Base-by-base conservation (phyloP, 2,113 vertebrate genomes). In the Pagrus major region DNA sequence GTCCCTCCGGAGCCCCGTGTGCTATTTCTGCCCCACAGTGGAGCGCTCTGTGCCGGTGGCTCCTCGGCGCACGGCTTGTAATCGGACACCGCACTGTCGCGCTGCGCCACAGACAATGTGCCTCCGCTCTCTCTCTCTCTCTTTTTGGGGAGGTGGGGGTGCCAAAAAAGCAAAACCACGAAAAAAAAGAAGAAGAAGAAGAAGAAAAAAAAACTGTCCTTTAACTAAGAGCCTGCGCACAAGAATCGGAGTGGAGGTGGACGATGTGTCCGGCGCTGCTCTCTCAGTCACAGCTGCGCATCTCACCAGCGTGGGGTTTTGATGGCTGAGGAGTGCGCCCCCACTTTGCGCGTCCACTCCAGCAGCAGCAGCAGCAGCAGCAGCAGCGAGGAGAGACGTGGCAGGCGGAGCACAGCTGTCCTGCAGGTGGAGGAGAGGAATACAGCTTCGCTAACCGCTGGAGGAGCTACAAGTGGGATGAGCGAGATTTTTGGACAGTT, bases 81-180 rank as follows among this genome's bases (percentile, higher is more conserved):
- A 94, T 44, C 89, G 86, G 93, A 95, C 92, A 91, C 93, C 81
- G 86, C 83, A 76, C 88, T 68, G 88, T 86, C 85, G 79, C 88
- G 86, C 91, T 93, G 91, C 91, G 87, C 92, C 88, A 78, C 91
- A 84, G 89, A 91, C 86, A 75, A 60, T 81, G 76, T 72, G 88
- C 88, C 87, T 87, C 81, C 74, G 76, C 84, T 88, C 74, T 41
- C 11, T n/a, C n/a, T n/a, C n/a, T n/a, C n/a, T n/a, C n/a, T n/a
- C n/a, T n/a, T n/a, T 7, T 47, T 27, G 25, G 14, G 27, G 21
- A 42, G 35, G 46, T 9, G 11, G 37, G 63, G 12, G 56, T 61
- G 72, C 44, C 49, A 80, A 63, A 63, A 64, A 72, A 31, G 44
- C 25, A 12, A 44, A 59, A 15, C 18, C 21, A 25, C 15, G 5